Evolutionary conservation across 2,888 invertebrate genomes (phyloP), one percentile per base, ranked within the genome.

Genomic region (Osmoderma eremita): DNA sequence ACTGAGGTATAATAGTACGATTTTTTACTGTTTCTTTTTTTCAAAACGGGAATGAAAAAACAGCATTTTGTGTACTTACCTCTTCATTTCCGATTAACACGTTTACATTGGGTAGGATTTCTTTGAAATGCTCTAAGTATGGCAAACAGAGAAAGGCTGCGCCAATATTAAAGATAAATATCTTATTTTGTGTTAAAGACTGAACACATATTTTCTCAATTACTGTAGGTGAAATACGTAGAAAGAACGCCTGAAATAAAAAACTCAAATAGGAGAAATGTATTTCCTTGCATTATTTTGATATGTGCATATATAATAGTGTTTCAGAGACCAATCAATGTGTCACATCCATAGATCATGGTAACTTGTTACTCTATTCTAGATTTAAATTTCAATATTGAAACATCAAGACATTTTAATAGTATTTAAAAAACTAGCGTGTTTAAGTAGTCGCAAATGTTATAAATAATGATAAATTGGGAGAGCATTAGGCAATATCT

Each of bases 51-150:
- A 24, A 24, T 5, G 24, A 4, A 4, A 3, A 24, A 3, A 24
- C 5, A 24, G 3, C 3, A 24, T 24, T 30, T 6, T 1, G 10
- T 30, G 10, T 1, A 30, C 30, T 1, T 72, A 76, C 77, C 56
- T 71, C 58, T 69, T 76, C 74, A 65, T 78, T 78, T 53, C 78
- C 77, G 51, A 77, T 73, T 20, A 77, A 61, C 20, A 78, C 24
- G 45, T 75, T 70, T 5, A 74, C 69, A 48, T 70, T 67, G 39
- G 66, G 48, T 22, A 75, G 69, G 39, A 78, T 63, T 42, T 61
- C 67, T 15, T 36, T 66, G 6, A 75, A 67, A 63, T 76, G 71
- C 3, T 72, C 53, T 2, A 58, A 58, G 53, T 73, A 74, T 30
- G 70, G 65, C 41, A 68, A 36, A 8, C 67, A 68, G 3, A 76